phyloP scores from a whole-genome alignment of 2,113 vertebrate genomes.

The Hemicordylus capensis region DNA sequence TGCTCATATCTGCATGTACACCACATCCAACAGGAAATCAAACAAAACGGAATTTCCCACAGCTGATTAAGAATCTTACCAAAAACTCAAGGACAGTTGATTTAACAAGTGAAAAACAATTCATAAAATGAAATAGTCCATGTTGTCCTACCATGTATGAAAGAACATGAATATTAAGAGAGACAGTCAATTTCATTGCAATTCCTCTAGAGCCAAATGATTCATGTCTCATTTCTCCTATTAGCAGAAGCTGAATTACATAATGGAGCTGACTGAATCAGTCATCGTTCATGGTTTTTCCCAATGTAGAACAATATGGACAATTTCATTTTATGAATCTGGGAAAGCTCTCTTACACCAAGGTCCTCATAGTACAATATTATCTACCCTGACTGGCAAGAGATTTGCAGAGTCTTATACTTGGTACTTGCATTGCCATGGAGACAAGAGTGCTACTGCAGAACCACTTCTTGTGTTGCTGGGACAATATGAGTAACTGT shows the following conservation, averaged over 20 bases:
- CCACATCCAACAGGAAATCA: not conserved
- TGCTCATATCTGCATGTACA: not conserved
- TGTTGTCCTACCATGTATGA: not conserved
- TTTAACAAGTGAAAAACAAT: not conserved
- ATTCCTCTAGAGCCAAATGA: not conserved
- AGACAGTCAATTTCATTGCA: not conserved
- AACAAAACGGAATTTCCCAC: not conserved
- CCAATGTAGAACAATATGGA: not conserved
- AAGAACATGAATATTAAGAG: not conserved
- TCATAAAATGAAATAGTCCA: not conserved
- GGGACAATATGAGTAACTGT: not conserved
- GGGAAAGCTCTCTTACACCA: not conserved
- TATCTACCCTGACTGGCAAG: not conserved
- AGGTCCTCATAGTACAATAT: not conserved
- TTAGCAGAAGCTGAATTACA: not conserved
- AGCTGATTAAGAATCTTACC: not conserved
- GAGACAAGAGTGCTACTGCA: too few relatives aligned
- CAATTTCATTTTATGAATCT: not conserved
- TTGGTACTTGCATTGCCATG: not conserved
- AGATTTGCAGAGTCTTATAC: not conserved
- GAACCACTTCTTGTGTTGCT: not conserved
- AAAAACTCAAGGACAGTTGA: not conserved
- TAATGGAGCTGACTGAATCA: not conserved
- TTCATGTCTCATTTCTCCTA: not conserved
- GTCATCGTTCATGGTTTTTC: not conserved